phyloP scores from a whole-genome alignment of 2,797 vertebrate species.

The Chelidonichthys spinosus region DNA sequence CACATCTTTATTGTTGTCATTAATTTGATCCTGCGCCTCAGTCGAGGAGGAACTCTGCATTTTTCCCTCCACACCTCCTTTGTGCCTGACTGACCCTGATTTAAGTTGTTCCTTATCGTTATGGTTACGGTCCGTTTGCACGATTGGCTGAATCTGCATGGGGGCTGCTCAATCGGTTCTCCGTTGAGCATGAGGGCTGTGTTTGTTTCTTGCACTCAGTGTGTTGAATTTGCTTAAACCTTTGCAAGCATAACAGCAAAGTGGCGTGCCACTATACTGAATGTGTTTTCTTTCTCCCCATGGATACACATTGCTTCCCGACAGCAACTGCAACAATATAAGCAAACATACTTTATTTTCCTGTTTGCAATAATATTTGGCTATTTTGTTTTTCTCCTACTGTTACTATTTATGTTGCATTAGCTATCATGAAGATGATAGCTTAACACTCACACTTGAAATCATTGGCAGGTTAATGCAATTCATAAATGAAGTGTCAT shows the following conservation, averaged over 20 bases:
- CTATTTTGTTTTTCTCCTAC: slow-evolving; percentile 26
- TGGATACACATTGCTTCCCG: neutral
- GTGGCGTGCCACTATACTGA: neutral
- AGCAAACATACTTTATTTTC: too few relatives aligned
- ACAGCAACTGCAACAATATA: neutral
- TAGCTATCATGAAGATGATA: slow-evolving; percentile 11
- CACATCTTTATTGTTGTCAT: neutral
- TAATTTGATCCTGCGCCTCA: slow-evolving; percentile 11
- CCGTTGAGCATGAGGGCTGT: slow-evolving; percentile 23
- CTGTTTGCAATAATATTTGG: too few relatives aligned
- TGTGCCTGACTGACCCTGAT: slow-evolving; percentile 36
- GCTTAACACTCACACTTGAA: slow-evolving; percentile 1
- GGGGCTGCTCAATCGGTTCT: slow-evolving; percentile 46
- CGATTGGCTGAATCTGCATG: slow-evolving; percentile 17
- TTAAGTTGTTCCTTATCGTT: slow-evolving; percentile 42
- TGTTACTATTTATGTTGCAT: slow-evolving; percentile 22
- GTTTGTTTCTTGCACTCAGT: slow-evolving; percentile 24
- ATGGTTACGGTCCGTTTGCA: slow-evolving; percentile 18
- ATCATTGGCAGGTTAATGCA: slow-evolving; percentile 7
- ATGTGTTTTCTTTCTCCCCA: neutral
- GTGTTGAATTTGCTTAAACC: slow-evolving; percentile 26
- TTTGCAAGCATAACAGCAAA: neutral
- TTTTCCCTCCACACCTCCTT: neutral
- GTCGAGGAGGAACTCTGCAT: neutral
- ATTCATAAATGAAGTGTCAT: slow-evolving; percentile 22